Evolutionary conservation across 2,113 vertebrate species (phyloP).

Genomic region (Procavia capensis): DNA sequence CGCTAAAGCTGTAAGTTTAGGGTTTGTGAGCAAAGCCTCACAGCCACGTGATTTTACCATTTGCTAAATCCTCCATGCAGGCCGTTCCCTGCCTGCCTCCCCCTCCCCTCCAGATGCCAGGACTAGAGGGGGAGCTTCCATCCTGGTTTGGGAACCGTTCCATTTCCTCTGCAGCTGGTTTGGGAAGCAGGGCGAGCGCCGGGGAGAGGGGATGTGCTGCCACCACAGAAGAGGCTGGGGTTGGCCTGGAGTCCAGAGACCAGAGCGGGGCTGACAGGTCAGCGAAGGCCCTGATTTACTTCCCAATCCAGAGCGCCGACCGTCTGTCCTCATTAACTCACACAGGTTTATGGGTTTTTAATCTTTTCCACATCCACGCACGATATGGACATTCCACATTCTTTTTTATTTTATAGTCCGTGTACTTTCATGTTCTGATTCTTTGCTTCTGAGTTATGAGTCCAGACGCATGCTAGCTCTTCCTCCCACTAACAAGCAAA

Average conservation of each 20-base stretch:
- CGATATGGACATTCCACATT: neutral
- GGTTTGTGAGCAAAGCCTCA: neutral
- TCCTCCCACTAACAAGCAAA: neutral
- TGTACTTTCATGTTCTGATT: slow-evolving; percentile 47
- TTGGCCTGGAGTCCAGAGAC: neutral
- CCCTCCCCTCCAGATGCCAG: neutral
- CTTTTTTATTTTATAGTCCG: neutral
- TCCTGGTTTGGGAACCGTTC: neutral
- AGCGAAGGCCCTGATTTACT: slow-evolving; percentile 41
- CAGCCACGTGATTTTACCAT: fast-evolving
- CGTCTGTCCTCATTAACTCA: slow-evolving; percentile 63
- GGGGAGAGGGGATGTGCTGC: neutral
- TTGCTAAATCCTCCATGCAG: neutral
- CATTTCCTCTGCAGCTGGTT: slow-evolving; percentile 56
- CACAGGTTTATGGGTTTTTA: slow-evolving; percentile 51
- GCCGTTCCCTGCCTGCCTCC: neutral
- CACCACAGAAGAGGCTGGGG: neutral
- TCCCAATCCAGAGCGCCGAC: neutral
- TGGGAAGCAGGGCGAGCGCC: neutral
- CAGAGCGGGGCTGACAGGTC: neutral
- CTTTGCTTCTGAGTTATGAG: slow-evolving; percentile 30
- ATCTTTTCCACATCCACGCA: slow-evolving; percentile 56
- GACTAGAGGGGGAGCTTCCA: neutral
- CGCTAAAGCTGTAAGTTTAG: neutral
- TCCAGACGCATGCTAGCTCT: neutral